phyloP scores from a whole-genome alignment of 1,140 invertebrate species.

The Tribolium madens region DNA sequence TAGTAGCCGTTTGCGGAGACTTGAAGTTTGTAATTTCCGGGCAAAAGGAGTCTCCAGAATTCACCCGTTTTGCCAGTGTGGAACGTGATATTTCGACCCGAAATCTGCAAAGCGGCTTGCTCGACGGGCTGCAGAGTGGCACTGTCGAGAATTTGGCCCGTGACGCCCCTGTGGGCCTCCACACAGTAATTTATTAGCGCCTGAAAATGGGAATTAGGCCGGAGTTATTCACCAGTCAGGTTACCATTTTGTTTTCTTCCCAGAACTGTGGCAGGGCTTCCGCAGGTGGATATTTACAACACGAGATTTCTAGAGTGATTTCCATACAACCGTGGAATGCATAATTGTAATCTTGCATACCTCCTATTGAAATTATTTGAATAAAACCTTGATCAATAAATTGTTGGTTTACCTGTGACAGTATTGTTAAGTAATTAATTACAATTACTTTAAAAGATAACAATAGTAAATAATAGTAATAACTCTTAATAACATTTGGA shows the following conservation, averaged over 20 bases:
- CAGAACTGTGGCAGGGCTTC: conserved; percentile 70
- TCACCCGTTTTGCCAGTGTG: conserved; percentile 52
- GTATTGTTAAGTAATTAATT: no score
- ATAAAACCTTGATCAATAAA: conserved; percentile 32
- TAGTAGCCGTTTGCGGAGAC: conserved; percentile 4
- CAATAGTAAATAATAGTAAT: no score
- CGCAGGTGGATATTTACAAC: conserved; percentile 72
- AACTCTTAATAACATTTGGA: no score
- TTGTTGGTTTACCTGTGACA: not conserved
- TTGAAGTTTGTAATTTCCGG: conserved; percentile 59
- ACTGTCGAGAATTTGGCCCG: conserved; percentile 66
- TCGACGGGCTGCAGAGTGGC: conserved; percentile 61
- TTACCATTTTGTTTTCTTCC: conserved; percentile 71
- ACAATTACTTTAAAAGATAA: no score
- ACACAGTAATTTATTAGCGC: conserved; percentile 61
- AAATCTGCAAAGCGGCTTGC: conserved; percentile 64
- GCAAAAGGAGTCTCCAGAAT: conserved; percentile 63
- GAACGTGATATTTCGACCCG: conserved; percentile 64
- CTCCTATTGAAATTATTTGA: conserved; percentile 55
- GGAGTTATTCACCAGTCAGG: not conserved
- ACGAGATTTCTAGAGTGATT: conserved; percentile 76
- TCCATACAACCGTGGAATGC: conserved; percentile 76
- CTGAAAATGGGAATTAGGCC: conserved; percentile 49
- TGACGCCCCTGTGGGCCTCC: conserved; percentile 65
- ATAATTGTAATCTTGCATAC: conserved; percentile 80